Base-by-base conservation (phyloP, 2,888 invertebrate genomes). In the Yponomeuta plumbellus region DNA sequence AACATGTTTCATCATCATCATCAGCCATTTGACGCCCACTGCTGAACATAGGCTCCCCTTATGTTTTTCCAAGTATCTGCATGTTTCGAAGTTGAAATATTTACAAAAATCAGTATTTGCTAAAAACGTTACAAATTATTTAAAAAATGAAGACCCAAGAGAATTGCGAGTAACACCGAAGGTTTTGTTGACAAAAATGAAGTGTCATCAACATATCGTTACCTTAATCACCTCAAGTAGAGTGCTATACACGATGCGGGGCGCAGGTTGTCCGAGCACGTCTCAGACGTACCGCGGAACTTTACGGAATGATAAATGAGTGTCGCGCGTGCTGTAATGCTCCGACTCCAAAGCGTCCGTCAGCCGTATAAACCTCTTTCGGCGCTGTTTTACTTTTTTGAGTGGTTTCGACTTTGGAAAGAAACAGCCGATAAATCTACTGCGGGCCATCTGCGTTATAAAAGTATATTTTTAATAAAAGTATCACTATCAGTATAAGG, bases 301-400 rank as follows among this genome's bases (percentile, higher is more conserved):
- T 66, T 64, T 80, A 76, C 77, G 71, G 78, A 78, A 83, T 84
- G 84, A 84, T 84, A 81, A 83, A 84, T 83, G 82, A 79, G 76
- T 74, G 72, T 73, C 68, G 73, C 71, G 81, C 81, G 83, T 83
- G 81, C 80, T 74, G 79, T 79, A 78, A 81, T 72, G 78, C 73
- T 70, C 71, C 69, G 70, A 75, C 75, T 78, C 77, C 76, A 77
- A 22, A 22, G 58, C 22, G 34, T 68, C 67, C 61, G 44, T 52
- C 17, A 17, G 44, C 44, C 44, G 44, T 52, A 52, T 52, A 17
- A 17, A 34, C 34, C 34, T 34, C 34, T 8, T 34, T 34, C 34
- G 34, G 34, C 8, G 34, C 34, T 34, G 34, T 34, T 34, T 34
- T 8, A 34, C 34, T 34, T 34, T 34, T 34, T 34, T 34, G 34